These are phyloP conservation scores for Nasonia longicornis DNA, from an alignment of 1,140 invertebrate species.

Conservation along the genomic window DNA sequence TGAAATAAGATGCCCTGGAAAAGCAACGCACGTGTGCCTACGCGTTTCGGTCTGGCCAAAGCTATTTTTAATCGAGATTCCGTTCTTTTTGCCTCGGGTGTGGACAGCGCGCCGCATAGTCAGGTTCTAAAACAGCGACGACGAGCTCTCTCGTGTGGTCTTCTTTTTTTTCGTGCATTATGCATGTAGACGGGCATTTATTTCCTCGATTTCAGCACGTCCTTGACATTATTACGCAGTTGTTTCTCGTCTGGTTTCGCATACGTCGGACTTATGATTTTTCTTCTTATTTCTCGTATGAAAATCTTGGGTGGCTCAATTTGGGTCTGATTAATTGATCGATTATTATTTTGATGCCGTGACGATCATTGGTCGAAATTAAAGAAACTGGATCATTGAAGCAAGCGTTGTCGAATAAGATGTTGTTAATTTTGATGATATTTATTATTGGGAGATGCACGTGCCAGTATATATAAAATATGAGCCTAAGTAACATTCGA, in stretches of 20 bases:
- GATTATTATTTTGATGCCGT: no score
- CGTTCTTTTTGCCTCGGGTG: neutral
- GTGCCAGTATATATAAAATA: no score
- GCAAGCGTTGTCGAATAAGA: no score
- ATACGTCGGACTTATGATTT: neutral
- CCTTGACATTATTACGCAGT: constrained; percentile 29
- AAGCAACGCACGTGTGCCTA: neutral
- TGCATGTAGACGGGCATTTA: neutral
- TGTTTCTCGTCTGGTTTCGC: neutral
- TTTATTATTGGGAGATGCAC: no score
- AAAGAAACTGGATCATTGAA: no score
- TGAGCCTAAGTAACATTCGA: no score
- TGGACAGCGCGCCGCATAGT: neutral
- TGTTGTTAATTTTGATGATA: no score
- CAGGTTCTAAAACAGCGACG: neutral
- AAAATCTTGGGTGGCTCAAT: no score
- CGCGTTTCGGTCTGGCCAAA: neutral
- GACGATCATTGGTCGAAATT: no score
- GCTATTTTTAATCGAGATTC: neutral
- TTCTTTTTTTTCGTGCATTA: constrained; percentile 21
- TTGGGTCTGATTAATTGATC: no score
- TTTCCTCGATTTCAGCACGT: neutral
- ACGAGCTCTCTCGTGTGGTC: neutral
- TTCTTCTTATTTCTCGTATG: neutral
- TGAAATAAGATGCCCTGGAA: neutral